Base-by-base conservation (phyloP, 1,140 invertebrate species). In the Magallana ariakensis region DNA sequence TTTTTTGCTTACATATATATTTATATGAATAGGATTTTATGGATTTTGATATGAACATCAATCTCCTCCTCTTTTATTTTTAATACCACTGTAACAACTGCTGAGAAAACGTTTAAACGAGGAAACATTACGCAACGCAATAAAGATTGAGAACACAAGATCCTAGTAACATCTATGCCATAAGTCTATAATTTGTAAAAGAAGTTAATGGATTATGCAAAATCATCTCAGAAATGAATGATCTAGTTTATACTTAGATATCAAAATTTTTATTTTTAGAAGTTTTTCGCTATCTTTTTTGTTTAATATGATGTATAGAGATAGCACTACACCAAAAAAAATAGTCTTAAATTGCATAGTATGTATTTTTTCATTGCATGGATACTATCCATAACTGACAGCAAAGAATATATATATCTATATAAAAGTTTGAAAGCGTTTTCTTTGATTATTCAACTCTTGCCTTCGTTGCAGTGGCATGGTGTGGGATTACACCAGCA, bases 11-110 rank as follows among this genome's bases (percentile, higher is more conserved):
- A 46, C 33, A 46, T 46, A 46, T 46, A 46, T 46, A 46, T 46
- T 46, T 46, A 46, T 13, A 75, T 75, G 33, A 75, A 75, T 22
- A 26, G 66, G 66, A 26, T 75, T 75, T 75, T 75, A 75, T 26
- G 22, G 66, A 22, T 75, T 75, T 75, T 26, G 13, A 75, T 75
- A 22, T 26, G 22, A 26, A 75, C 22, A 75, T 75, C 15, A 4
- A 46, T 26, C 22, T 26, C 66, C 58, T 26, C 15, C 66, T 22
- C 66, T 13, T 26, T 75, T 75, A 33, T 22, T 75, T 75, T n/a
- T n/a, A n/a, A n/a, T 22, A 33, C 33, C 22, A 26, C 33, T 75
- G 13, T 13, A 75, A 19, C 22, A 22, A 75, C 66, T 75, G 22
- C 66, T 26, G 66, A 22, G 66, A 75, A 13, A 26, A 26, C 66